Conservation (phyloP, 2,888 invertebrate genomes). For the Dermolepida albohirtum region DNA sequence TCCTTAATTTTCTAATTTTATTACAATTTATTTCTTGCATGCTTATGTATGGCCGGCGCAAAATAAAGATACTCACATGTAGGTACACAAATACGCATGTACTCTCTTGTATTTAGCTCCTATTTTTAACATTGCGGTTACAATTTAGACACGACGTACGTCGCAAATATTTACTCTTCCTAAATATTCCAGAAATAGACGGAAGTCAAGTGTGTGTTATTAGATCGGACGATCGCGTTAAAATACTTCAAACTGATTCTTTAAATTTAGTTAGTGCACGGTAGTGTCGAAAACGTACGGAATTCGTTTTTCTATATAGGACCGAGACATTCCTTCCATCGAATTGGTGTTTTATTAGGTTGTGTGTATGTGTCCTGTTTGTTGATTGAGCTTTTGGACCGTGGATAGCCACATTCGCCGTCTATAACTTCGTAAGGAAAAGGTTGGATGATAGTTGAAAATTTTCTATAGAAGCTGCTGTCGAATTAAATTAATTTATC, state of each 20-base stretch:
- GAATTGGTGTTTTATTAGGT: constrained; percentile 12
- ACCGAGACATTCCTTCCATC: constrained; percentile 1
- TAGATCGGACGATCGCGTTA: constrained; percentile 47
- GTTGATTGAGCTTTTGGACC: constrained; percentile 8
- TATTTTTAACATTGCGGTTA: constrained; percentile 57
- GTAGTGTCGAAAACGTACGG: constrained; percentile 25
- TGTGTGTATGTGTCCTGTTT: constrained; percentile 27
- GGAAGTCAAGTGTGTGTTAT: constrained; percentile 55
- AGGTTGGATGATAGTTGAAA: not conserved
- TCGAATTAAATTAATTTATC: constrained; percentile 4
- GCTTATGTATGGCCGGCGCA: not conserved
- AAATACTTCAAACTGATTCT: constrained; percentile 53
- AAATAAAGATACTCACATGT: constrained; percentile 18
- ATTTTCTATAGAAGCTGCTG: constrained; percentile 17
- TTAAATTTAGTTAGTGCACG: constrained; percentile 52
- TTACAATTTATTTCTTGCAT: not conserved
- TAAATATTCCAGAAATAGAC: constrained; percentile 57
- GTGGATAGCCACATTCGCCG: constrained; percentile 12
- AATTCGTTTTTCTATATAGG: constrained; percentile 12
- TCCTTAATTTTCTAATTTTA: not conserved
- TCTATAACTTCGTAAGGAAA: not conserved
- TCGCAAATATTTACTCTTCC: constrained; percentile 57
- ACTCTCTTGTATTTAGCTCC: constrained; percentile 56
- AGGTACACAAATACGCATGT: constrained; percentile 38
- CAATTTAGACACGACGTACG: constrained; percentile 54